Percentiles rank a stretch among this genome's conserved stretches.
phyloP scores from a whole-genome alignment of 2,888 invertebrate species.

The Polymixis flavicincta region DNA sequence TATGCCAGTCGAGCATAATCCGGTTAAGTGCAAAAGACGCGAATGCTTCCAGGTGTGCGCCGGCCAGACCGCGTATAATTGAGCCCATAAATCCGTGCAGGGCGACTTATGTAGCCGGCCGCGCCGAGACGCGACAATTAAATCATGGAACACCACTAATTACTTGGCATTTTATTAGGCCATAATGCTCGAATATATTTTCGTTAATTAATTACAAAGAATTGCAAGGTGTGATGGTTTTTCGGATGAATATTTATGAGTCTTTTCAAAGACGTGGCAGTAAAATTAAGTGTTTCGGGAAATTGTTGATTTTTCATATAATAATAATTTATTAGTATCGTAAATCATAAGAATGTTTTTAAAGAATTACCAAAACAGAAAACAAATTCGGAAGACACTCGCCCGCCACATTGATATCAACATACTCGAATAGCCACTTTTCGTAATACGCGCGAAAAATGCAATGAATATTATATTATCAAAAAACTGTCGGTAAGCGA shows the following conservation, averaged over 20 bases:
- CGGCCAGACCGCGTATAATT: constrained; percentile 85
- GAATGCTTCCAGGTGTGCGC: constrained; percentile 67
- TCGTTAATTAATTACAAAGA: constrained; percentile 42
- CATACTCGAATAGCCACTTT: not conserved
- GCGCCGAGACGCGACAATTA: constrained; percentile 85
- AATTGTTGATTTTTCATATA: constrained; percentile 19
- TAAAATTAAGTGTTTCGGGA: constrained; percentile 2
- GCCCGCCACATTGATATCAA: not conserved
- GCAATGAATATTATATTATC: constrained; percentile 67
- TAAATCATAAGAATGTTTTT: constrained; percentile 1
- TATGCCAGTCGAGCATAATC: constrained; percentile 72
- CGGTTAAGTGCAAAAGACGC: constrained; percentile 77
- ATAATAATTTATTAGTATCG: not conserved
- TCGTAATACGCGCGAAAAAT: constrained; percentile 44
- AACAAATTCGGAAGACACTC: not conserved
- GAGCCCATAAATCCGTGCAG: constrained; percentile 85
- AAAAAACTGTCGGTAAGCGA: constrained; percentile 74
- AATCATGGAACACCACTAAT: constrained; percentile 86
- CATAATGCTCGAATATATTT: constrained; percentile 52
- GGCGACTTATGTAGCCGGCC: constrained; percentile 80
- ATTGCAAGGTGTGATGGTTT: constrained; percentile 26
- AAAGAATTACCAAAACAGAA: not conserved
- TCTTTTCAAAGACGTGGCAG: constrained; percentile 18
- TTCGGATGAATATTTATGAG: constrained; percentile 33
- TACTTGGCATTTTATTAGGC: constrained; percentile 69